Evolutionary conservation across 2,888 invertebrate genomes (phyloP).

Genomic region (Erannis defoliaria): DNA sequence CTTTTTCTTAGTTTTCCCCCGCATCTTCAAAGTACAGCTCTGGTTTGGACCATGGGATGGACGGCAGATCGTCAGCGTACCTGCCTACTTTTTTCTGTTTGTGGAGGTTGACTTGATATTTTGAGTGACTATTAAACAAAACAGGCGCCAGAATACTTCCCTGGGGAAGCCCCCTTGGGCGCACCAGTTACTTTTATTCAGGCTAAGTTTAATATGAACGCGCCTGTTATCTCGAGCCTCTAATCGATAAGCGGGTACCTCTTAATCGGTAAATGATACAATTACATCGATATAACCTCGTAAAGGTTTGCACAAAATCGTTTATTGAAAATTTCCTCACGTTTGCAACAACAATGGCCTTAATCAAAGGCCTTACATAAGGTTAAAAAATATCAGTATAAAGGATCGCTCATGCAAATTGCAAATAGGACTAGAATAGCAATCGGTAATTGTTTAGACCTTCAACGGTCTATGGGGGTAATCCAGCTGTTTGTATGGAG

Average conservation of each 20-base stretch:
- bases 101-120: no score
- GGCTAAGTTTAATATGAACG: no score
- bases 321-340: slow-evolving; percentile 25
- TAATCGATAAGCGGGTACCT: no score
- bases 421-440: neutral
- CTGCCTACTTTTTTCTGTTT: no score
- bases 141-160: no score
- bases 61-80: no score
- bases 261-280: neutral
- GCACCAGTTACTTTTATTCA: neutral
- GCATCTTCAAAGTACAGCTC: no score
- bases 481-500: neutral
- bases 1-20: no score
- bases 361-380: slow-evolving; percentile 28
- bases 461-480: neutral
- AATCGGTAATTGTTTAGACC: neutral
- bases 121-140: no score
- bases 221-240: no score
- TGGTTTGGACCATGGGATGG: no score
- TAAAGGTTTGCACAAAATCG: slow-evolving; percentile 4
- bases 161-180: no score
- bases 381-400: slow-evolving; percentile 25
- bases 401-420: slow-evolving; percentile 3
- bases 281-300: neutral
- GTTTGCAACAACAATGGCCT: slow-evolving; percentile 30